Evolutionary conservation across 2,797 vertebrate genomes (phyloP), one percentile per base, ranked within the genome.

Genomic region (Paguma larvata): DNA sequence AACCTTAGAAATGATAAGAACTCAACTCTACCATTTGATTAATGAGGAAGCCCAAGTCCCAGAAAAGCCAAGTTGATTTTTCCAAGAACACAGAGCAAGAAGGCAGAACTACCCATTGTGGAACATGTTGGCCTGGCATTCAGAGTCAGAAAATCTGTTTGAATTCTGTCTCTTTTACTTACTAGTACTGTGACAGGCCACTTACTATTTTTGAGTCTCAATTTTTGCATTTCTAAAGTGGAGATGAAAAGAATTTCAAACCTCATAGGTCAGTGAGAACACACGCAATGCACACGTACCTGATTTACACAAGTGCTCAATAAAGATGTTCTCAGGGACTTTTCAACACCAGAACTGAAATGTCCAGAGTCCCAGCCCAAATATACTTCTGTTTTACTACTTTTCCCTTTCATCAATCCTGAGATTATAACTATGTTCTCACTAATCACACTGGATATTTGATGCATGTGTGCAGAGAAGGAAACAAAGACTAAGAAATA

Each of bases 51-150:
- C 9, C 3, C 9, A 91, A 63, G 53, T 48, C 23, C n/a, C 44
- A 91, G 51, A 84, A 85, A 93, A 73, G 44, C 18, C 65, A 83
- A 75, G 72, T 67, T 67, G 15, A 82, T 62, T 93, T 96, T 89
- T 77, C 75, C 5, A 94, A 90, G 80, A 91, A 94, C 83, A 82
- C 41, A 84, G 62, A 62, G 13, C 53, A 77, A 86, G 44, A 90
- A 77, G 62, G 10, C 34, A 77, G 32, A 0, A 6, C 1, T 34
- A 1, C 11, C 6, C 1, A 27, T 16, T 3, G 10, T 27, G 6
- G 3, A 13, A 62, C 34, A 93, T n/a, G 41, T 5, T 56, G 38
- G 51, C 59, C 63, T 91, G 19, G n/a, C 15, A 68, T 85, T 34
- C 25, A n/a, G 27, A 94, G 27, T 27, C 68, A 87, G 25, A 70